A percentile compares a stretch with the other conserved stretches of the same genome.
Evolutionary conservation across 2,888 invertebrate genomes (phyloP).

Genomic region (Metalampra italica): DNA sequence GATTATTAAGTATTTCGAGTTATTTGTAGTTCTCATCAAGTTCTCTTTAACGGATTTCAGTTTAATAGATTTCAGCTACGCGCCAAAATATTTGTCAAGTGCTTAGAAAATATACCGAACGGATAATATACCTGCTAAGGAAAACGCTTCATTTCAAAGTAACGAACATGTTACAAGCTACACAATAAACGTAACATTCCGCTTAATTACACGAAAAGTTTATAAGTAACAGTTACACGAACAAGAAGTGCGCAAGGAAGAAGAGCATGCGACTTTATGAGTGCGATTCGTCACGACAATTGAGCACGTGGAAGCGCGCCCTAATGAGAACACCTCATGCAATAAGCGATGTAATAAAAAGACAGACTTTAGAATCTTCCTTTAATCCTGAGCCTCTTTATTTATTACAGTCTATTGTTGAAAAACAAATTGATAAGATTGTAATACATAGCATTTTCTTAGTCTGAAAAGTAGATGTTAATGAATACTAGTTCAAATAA

Average conservation of each 20-base stretch:
- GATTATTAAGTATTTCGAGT: too few relatives aligned
- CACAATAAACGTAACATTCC: constrained; percentile 5
- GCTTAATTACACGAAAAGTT: constrained; percentile 48
- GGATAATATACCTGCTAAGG: too few relatives aligned
- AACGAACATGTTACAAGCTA: background rate
- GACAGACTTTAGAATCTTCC: constrained; percentile 23
- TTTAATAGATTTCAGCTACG: too few relatives aligned
- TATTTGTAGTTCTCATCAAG: too few relatives aligned
- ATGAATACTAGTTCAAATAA: too few relatives aligned
- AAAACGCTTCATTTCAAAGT: background rate
- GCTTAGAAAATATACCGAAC: too few relatives aligned
- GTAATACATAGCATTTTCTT: too few relatives aligned
- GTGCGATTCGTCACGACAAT: constrained; percentile 72
- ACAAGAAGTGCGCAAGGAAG: constrained; percentile 36
- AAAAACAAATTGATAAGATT: too few relatives aligned
- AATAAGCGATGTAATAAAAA: constrained; percentile 46
- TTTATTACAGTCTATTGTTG: too few relatives aligned
- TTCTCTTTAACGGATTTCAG: too few relatives aligned
- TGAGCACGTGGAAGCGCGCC: constrained; percentile 55
- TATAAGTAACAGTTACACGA: constrained; percentile 19
- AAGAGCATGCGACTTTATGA: constrained; percentile 62
- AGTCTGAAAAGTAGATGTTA: too few relatives aligned
- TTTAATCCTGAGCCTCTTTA: constrained; percentile 31
- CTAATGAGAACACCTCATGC: constrained; percentile 42
- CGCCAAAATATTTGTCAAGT: too few relatives aligned